These are phyloP conservation scores for Cephalophus harveyi DNA, from an alignment of 2,113 vertebrate species.

Conservation along the genomic window DNA sequence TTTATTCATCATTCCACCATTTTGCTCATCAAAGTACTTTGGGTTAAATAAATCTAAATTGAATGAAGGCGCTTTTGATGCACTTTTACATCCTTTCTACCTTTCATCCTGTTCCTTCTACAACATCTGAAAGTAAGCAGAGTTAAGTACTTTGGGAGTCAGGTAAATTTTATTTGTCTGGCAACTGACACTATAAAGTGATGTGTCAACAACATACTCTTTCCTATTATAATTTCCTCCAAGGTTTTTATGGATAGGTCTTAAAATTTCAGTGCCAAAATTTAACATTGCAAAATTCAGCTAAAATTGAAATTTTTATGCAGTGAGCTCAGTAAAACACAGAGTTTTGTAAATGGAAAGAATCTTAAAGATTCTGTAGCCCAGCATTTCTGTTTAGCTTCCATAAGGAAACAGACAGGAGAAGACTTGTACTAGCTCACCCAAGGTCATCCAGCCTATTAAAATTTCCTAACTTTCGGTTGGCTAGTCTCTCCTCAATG, in stretches of 20 bases:
- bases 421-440: neutral
- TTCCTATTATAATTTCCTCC: neutral
- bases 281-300: neutral
- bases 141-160: neutral
- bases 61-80: neutral
- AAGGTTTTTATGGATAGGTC: neutral
- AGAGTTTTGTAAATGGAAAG: constrained; percentile 9
- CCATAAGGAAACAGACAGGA: neutral
- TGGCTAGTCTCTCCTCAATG: neutral
- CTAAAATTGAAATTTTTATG: constrained; percentile 22
- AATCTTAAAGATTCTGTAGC: neutral
- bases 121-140: neutral
- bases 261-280: neutral
- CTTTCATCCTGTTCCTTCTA: neutral
- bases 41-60: neutral
- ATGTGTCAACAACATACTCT: neutral
- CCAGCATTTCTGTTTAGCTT: neutral
- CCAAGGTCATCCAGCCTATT: neutral
- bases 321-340: neutral
- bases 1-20: neutral
- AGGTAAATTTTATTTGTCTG: neutral
- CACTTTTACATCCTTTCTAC: neutral
- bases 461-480: neutral
- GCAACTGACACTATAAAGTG: neutral
- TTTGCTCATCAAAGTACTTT: neutral